Conservation (phyloP, 2,888 invertebrate species). For the Drosophila affinis region DNA sequence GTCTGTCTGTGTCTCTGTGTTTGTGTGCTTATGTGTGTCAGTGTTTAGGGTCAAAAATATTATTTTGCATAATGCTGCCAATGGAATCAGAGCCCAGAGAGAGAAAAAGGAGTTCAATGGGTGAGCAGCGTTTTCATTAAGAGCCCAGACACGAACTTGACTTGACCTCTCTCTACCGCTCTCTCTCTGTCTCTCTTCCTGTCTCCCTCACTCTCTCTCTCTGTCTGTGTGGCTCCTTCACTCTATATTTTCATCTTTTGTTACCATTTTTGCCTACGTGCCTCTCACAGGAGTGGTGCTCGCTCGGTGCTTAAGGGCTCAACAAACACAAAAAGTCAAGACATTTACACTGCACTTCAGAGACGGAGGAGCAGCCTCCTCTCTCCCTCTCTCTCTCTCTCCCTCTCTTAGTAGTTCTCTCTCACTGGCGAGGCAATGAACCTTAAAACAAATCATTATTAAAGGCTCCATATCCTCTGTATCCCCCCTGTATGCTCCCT, state of each 20-base stretch:
- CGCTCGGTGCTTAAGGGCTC: slow-evolving; percentile 71
- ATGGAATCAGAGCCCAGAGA: neutral
- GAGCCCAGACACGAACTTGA: slow-evolving; percentile 44
- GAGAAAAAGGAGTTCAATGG: slow-evolving; percentile 29
- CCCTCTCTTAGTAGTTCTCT: neutral
- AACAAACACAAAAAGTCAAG: slow-evolving; percentile 80
- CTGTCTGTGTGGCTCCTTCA: slow-evolving; percentile 1
- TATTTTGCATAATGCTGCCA: slow-evolving; percentile 41
- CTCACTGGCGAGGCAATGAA: slow-evolving; percentile 63
- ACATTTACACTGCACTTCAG: slow-evolving; percentile 77
- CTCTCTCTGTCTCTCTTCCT: slow-evolving; percentile 1
- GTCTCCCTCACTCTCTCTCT: neutral
- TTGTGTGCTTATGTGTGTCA: slow-evolving; percentile 17
- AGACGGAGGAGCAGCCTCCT: neutral
- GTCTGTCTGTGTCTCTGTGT: slow-evolving; percentile 3
- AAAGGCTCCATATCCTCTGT: slow-evolving; percentile 44
- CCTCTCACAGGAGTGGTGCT: slow-evolving; percentile 34
- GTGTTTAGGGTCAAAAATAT: slow-evolving; percentile 37
- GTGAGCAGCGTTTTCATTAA: slow-evolving; percentile 55
- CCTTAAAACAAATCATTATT: slow-evolving; percentile 74
- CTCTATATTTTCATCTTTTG: slow-evolving; percentile 39
- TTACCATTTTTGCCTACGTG: slow-evolving; percentile 50
- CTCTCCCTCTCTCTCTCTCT: neutral
- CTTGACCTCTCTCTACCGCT: slow-evolving; percentile 17
- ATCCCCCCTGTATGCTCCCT: neutral